Base-by-base conservation (phyloP, 2,797 vertebrate genomes). In the Sebastes minor region DNA sequence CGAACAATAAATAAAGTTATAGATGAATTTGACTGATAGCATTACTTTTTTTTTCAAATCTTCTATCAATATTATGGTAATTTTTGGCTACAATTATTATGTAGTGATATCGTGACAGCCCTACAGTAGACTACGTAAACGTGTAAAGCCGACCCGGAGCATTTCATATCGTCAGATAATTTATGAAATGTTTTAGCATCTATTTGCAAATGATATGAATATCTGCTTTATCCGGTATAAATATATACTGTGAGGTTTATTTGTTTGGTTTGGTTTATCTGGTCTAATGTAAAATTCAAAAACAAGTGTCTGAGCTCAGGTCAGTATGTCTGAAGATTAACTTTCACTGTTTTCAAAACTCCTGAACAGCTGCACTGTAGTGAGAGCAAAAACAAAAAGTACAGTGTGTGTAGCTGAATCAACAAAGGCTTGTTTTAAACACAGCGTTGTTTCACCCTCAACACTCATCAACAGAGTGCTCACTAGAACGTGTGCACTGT, bases 381-480 rank as follows among this genome's bases (percentile, higher is more conserved):
- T 57, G 53, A 62, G 33, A 42, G 25, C 23, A n/a, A 11, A 18
- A 20, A 20, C 14, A 46, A 46, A 56, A 63, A 67, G 20, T 63
- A 63, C 16, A 42, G 35, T 23, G 68, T 76, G 64, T 74, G 68
- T 63, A 23, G 61, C 30, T 22, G 56, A 76, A 76, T 27, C 56
- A 82, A 84, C 78, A 88, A 90, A 81, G 63, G 68, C 56, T 30
- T 74, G 65, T 75, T 85, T 72, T 33, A 69, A 55, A 83, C 32
- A 35, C 32, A 35, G 33, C 30, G 66, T 27, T 85, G 74, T 78
- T 84, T 88, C 71, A 83, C 66, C 60, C 60, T 60, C 62, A 32
- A 55, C 59, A 60, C 67, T 25, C 64, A 67, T 68, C 90, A 89
- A 83, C 86, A 81, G 80, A 86, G 83, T 55, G 66, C 66, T 88